Base-by-base conservation (phyloP, 2,888 invertebrate species). In the Dryocosmus kuriphilus region DNA sequence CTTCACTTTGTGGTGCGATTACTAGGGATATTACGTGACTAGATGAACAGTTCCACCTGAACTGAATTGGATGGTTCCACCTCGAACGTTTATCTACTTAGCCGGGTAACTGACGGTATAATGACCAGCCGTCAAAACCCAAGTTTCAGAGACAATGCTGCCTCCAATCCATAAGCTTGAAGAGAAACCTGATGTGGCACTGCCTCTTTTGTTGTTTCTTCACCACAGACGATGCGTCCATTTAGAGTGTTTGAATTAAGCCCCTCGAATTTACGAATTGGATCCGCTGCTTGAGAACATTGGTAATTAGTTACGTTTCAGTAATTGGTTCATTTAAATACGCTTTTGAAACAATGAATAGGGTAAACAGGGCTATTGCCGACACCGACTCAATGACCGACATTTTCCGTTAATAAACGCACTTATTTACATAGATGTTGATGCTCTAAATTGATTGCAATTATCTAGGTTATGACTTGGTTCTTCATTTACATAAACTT, bases 151-250 rank as follows among this genome's bases (percentile, higher is more conserved):
- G 14, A 65, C 16, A 16, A 38, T 65, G 24, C 38, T 41, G 24
- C 65, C 65, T 2, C 41, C 38, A 22, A 85, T 1, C 93, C 93
- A 11, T 85, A 81, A 35, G 84, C 86, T 7, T 90, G 80, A 1
- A 93, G 75, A 0, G 38, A 38, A 38, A 38, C 38, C 38, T 38
- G 38, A 3, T 38, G 38, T 4, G 38, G 38, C 11, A 91, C 92
- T 1, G 91, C 89, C 1, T 87, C 90, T 75, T 93, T 93, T 22
- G 92, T 90, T 0, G 92, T 90, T 65, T 91, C 89, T 74, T 92
- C 91, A 9, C 93, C 93, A 0, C 93, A 93, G 0, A 93, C 92
- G 41, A 93, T 93, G 35, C 91, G 91, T 55, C 89, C 88, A 8
- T 79, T 74, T 0, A 76, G 80, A 27, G 61, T 55, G 38, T 3